Evolutionary conservation across 2,113 vertebrate genomes (phyloP).

Genomic region (Sporophila hypoxantha): DNA sequence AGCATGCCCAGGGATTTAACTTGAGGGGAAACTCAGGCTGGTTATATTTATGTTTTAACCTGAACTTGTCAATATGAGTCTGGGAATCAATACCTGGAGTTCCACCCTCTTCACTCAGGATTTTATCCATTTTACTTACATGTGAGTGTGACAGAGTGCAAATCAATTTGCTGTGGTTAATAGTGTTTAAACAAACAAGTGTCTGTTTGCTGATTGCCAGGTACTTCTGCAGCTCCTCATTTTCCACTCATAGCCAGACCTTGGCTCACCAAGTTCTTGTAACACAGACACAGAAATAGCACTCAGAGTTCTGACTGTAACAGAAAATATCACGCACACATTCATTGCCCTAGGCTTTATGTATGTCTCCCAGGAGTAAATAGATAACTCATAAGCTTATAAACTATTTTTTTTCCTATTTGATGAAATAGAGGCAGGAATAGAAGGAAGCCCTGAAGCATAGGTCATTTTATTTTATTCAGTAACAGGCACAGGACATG

Average conservation of each 20-base stretch:
- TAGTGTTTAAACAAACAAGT: not conserved
- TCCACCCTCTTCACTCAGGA: not conserved
- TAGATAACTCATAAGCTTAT: not conserved
- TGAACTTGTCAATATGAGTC: not conserved
- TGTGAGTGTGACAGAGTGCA: not conserved
- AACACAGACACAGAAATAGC: not conserved
- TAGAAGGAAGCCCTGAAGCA: not conserved
- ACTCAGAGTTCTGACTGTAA: not conserved
- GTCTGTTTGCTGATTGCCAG: not conserved
- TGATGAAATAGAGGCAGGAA: not conserved
- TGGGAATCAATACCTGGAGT: not conserved
- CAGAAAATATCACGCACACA: not conserved
- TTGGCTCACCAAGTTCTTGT: not conserved
- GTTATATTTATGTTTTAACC: slow-evolving; percentile 22
- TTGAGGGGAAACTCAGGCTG: slow-evolving; percentile 2
- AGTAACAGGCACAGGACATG: not conserved
- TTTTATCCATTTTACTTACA: not conserved
- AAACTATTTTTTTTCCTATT: not conserved
- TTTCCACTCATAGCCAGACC: not conserved
- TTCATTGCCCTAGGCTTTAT: not conserved
- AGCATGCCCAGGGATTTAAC: not conserved
- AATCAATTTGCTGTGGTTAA: not conserved
- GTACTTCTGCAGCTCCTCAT: not conserved
- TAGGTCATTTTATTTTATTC: not conserved
- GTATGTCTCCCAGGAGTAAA: not conserved